Conservation (phyloP, 2,888 invertebrate species). For the Trichopoda pennipes region DNA sequence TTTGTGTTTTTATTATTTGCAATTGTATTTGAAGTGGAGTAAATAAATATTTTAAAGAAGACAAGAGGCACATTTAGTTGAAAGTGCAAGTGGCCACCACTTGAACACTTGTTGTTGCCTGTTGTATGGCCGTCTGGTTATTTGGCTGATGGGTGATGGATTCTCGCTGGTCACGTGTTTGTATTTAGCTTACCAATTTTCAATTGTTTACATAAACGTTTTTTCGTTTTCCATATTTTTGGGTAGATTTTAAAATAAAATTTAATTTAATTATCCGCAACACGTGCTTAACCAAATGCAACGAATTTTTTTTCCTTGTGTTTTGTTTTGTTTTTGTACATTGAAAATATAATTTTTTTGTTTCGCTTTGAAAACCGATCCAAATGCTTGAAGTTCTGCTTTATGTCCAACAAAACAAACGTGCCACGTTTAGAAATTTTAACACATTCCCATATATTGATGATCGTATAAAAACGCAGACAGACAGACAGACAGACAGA, state of each 20-base stretch:
- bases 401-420: constrained; percentile 27
- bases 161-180: constrained; percentile 65
- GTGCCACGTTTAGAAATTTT: constrained; percentile 58
- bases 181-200: constrained; percentile 67
- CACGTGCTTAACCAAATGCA: constrained; percentile 79
- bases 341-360: no score
- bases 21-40: constrained; percentile 45
- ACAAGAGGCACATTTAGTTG: constrained; percentile 41
- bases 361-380: constrained; percentile 27
- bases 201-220: constrained; percentile 68
- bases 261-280: constrained; percentile 78
- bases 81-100: constrained; percentile 63
- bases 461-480: constrained; percentile 2
- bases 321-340: constrained; percentile 2
- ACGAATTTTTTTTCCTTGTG: constrained; percentile 72
- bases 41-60: constrained; percentile 61
- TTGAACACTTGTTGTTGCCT: constrained; percentile 64
- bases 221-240: constrained; percentile 35
- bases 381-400: constrained; percentile 9
- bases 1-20: background rate
- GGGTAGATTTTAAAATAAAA: constrained; percentile 69
- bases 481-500: constrained; percentile 16
- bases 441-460: constrained; percentile 56
- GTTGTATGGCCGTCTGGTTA: constrained; percentile 2
- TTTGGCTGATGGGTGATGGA: constrained; percentile 20